Conservation (phyloP, 2,797 vertebrate species). For the Pseudochirops cupreus region DNA sequence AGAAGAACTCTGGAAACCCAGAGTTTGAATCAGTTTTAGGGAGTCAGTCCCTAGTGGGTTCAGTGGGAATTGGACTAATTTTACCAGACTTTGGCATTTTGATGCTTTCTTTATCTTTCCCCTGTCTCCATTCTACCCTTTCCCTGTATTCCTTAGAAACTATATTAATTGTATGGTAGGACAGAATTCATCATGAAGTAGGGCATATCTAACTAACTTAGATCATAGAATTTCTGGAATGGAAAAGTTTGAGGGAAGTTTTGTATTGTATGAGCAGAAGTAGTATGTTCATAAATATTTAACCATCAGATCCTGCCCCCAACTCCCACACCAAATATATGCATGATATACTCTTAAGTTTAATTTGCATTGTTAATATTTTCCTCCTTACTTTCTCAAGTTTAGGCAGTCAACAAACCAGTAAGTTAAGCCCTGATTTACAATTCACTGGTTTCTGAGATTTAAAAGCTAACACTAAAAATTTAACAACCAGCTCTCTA, state of each 20-base stretch:
- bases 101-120: background rate
- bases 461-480: background rate
- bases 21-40: background rate
- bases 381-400: background rate
- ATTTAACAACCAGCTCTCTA: background rate
- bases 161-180: constrained; percentile 15
- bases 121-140: background rate
- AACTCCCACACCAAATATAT: background rate
- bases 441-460: background rate
- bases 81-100: background rate
- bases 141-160: constrained; percentile 10
- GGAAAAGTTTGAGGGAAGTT: constrained; percentile 26
- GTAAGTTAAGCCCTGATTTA: background rate
- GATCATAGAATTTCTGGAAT: constrained; percentile 26
- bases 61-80: constrained; percentile 34
- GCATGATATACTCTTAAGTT: background rate
- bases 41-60: constrained; percentile 1
- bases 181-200: constrained; percentile 32
- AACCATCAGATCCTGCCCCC: background rate
- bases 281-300: background rate
- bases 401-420: background rate
- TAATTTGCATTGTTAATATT: background rate
- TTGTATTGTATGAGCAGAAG: background rate
- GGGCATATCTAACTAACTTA: constrained; percentile 7
- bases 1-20: constrained; percentile 4